A percentile compares a stretch with the other conserved stretches of the same genome.
Evolutionary conservation across 2,113 vertebrate genomes (phyloP).

Genomic region (Gymnogyps californianus): DNA sequence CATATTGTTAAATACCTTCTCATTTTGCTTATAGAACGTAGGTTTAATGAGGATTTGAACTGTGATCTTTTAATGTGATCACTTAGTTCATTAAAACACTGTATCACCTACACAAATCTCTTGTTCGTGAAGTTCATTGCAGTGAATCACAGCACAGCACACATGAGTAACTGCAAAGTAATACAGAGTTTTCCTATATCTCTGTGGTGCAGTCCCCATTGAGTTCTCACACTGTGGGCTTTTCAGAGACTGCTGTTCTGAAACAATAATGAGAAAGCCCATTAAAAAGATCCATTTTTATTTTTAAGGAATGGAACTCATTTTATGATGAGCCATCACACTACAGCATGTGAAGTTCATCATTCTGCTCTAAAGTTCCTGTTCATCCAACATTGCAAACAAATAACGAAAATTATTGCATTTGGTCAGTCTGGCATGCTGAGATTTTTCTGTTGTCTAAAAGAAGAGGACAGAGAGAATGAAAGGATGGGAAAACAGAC

Average conservation of each 20-base stretch:
- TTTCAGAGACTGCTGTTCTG: slow-evolving; percentile 14
- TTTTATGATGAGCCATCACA: not conserved
- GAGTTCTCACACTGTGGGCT: not conserved
- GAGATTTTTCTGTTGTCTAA: not conserved
- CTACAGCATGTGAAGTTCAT: not conserved
- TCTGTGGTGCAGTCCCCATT: not conserved
- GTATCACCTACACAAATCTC: slow-evolving; percentile 45
- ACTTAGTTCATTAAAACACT: slow-evolving; percentile 48
- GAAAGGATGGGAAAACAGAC: not conserved
- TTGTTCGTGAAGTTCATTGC: slow-evolving; percentile 11
- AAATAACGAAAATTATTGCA: not conserved
- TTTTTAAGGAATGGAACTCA: not conserved
- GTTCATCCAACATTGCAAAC: not conserved
- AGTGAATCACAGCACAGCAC: slow-evolving; percentile 35
- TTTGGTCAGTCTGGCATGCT: not conserved
- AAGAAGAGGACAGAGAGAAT: not conserved
- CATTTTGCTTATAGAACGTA: not conserved
- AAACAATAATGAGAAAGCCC: slow-evolving; percentile 49
- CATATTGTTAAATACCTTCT: slow-evolving; percentile 15
- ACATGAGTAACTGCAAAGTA: slow-evolving; percentile 35
- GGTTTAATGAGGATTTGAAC: slow-evolving; percentile 24
- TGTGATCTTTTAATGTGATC: slow-evolving; percentile 49
- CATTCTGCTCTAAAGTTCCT: not conserved
- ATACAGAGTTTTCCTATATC: not conserved
- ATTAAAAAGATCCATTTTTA: slow-evolving; percentile 27